Evolutionary conservation across 2,113 vertebrate genomes (phyloP).

Genomic region (Isurus oxyrinchus): DNA sequence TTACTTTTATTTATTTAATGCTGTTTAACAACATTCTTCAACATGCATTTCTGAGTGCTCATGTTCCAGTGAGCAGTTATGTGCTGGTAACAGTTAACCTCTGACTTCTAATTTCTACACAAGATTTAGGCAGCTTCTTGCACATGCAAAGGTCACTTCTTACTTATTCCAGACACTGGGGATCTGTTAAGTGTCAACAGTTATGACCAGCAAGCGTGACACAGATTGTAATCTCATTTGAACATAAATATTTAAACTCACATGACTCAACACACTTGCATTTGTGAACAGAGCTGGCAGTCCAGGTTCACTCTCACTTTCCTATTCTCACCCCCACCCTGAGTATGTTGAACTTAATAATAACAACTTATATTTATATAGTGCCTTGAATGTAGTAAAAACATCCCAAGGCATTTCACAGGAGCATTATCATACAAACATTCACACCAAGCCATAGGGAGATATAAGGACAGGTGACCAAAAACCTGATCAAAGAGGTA

Average conservation of each 20-base stretch:
- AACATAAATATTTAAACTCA: slow-evolving; percentile 4
- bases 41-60: background rate
- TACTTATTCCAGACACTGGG: background rate
- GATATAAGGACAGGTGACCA: background rate
- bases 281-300: background rate
- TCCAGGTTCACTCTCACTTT: background rate
- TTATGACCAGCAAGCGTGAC: background rate
- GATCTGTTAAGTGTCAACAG: background rate
- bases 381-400: background rate
- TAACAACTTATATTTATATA: background rate
- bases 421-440: background rate
- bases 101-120: background rate
- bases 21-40: background rate
- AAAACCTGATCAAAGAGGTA: background rate
- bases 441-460: background rate
- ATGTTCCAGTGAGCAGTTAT: background rate
- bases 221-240: slow-evolving; percentile 23
- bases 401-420: background rate
- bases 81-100: background rate
- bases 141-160: slow-evolving; percentile 13
- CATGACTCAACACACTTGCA: background rate
- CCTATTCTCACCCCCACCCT: no score
- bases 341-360: background rate
- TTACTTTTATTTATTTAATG: background rate
- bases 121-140: background rate